phyloP scores from a whole-genome alignment of 2,888 invertebrate species.

The Ellobium chinense region DNA sequence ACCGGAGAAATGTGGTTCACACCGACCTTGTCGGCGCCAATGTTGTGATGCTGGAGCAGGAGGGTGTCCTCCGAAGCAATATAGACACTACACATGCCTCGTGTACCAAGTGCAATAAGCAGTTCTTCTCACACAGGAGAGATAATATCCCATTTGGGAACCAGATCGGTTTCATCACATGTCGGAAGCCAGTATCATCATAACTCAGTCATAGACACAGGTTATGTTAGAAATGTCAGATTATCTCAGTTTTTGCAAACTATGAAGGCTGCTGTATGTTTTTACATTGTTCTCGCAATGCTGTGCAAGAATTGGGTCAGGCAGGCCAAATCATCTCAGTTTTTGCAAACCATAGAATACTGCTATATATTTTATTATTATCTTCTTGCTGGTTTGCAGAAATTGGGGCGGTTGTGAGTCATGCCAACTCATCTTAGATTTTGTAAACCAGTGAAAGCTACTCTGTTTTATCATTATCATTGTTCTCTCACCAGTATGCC shows the following conservation, averaged over 20 bases:
- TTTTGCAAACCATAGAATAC: background rate
- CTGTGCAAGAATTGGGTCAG: too few species aligned
- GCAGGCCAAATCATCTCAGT: too few species aligned
- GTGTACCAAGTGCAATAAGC: constrained; percentile 57
- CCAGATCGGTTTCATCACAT: constrained; percentile 60
- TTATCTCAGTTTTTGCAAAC: too few species aligned
- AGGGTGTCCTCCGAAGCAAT: constrained; percentile 53
- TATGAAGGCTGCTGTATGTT: too few species aligned
- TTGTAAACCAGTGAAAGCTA: too few species aligned
- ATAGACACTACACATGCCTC: constrained; percentile 55
- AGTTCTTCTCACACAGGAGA: constrained; percentile 57
- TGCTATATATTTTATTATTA: background rate
- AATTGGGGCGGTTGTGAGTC: too few species aligned
- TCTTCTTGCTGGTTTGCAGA: too few species aligned
- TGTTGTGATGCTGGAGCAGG: constrained; percentile 52
- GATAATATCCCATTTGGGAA: constrained; percentile 64
- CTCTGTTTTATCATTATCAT: too few species aligned
- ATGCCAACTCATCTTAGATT: too few species aligned
- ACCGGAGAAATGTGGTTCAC: background rate
- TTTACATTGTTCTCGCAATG: too few species aligned
- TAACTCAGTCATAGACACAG: background rate
- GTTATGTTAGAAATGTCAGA: too few species aligned
- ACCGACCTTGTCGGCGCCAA: constrained; percentile 59
- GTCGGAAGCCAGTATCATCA: constrained; percentile 24
- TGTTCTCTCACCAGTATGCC: too few species aligned